Base-by-base conservation (phyloP, 2,113 vertebrate species). In the Sturnus vulgaris region DNA sequence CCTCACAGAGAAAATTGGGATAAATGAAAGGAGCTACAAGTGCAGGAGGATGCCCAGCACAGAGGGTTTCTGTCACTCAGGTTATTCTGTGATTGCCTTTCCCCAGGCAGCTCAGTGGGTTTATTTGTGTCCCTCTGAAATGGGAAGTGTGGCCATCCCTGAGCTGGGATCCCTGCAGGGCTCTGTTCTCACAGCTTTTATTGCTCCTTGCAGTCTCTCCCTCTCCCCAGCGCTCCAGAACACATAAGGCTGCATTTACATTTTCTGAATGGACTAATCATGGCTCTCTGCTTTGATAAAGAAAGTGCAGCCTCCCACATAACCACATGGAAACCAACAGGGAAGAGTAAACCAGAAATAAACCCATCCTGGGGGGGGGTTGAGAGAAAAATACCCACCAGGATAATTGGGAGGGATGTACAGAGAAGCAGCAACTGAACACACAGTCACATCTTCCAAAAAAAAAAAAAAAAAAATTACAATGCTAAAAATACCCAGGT, bases 231-330 rank as follows among this genome's bases (percentile, higher is more conserved):
- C 35, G 46, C 91, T 79, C 79, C 92, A 87, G 55, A 95, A 70
- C 93, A 77, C 75, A 91, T 72, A 69, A 93, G 33, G 90, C 88
- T 73, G 78, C 96, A 97, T 97, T 97, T 97, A 94, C 97, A 97
- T 97, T 97, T 97, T 96, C 96, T 97, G 97, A 97, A 97, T 97
- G 97, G 96, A 96, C 96, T 97, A 96, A 97, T 97, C 97, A 97
- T 42, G 96, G 89, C 89, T 92, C 88, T 88, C 78, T 64, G 81
- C 96, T 97, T 96, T 96, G 96, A 96, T 90, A 96, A 92, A 90
- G 96, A 95, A 84, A 75, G 56, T 93, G 92, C 92, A 94, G 79
- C 97, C 96, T 96, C 96, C 95, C 91, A 96, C 96, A 96, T 82
- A 95, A 91, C 63, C 92, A 93, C 90, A 95, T 86, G 95, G 95